Percentiles rank a stretch among this genome's conserved stretches.
These are phyloP conservation scores for Enhydra lutris DNA, from an alignment of 2,113 vertebrate species.

Conservation along the genomic window DNA sequence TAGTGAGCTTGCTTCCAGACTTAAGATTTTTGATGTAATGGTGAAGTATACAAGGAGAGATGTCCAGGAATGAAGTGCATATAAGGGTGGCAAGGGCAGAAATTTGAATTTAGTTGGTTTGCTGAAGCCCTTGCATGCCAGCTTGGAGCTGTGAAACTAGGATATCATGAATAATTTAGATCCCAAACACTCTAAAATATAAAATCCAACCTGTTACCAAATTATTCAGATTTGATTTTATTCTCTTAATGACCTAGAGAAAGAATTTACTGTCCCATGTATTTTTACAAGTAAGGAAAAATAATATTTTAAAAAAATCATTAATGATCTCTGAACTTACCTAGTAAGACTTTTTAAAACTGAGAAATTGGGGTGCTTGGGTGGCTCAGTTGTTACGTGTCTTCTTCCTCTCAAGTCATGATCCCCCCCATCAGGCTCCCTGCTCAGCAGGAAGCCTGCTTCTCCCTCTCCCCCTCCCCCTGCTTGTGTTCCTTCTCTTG, in stretches of 20 bases:
- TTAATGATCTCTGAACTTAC: neutral
- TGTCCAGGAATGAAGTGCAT: neutral
- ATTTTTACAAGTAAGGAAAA: neutral
- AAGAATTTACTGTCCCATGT: neutral
- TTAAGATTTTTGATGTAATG: neutral
- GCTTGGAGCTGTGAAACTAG: neutral
- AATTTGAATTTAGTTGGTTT: neutral
- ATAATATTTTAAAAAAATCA: neutral
- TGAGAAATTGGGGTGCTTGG: neutral
- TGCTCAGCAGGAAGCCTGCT: no score
- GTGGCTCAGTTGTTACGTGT: no score
- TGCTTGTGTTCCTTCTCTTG: no score
- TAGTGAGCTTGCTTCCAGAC: neutral
- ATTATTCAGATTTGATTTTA: slow-evolving; percentile 42
- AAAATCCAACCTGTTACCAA: neutral
- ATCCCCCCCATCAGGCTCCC: no score
- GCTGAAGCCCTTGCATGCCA: neutral
- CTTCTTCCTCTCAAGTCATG: no score
- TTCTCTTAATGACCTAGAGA: neutral
- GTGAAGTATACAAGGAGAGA: neutral
- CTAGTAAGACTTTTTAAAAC: neutral
- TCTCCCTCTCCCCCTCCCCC: no score
- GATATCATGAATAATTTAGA: slow-evolving; percentile 51
- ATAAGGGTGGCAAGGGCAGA: neutral
- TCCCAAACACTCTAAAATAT: slow-evolving; percentile 1